Percentiles rank a stretch among this genome's conserved stretches.
Conservation (phyloP, 2,888 invertebrate genomes). For the Caenorhabditis sulstoni region DNA sequence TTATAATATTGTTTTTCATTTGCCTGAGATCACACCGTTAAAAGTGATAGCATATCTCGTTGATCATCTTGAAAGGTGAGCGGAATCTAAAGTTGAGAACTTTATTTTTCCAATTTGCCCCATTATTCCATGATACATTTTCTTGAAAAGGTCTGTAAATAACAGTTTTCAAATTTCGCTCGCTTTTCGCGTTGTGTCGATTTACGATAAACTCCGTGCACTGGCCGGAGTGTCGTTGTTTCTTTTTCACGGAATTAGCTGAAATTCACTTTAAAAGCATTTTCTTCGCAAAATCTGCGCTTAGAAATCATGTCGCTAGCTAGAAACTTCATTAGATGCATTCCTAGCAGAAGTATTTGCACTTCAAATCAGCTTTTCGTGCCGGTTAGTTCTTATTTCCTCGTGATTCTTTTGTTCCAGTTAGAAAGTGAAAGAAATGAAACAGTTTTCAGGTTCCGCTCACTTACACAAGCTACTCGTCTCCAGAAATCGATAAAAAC, state of each 20-base stretch:
- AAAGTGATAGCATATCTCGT: no score
- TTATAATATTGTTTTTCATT: no score
- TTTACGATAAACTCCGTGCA: constrained; percentile 45
- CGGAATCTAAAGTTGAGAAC: no score
- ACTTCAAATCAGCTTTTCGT: no score
- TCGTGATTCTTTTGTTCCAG: no score
- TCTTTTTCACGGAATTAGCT: constrained; percentile 3
- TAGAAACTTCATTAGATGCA: background rate
- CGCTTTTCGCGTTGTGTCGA: constrained; percentile 17
- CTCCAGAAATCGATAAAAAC: constrained; percentile 35
- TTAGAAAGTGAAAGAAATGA: background rate
- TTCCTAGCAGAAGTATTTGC: background rate
- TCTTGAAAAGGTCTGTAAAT: no score
- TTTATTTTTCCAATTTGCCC: no score
- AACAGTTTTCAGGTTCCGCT: constrained; percentile 47
- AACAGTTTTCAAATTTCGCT: constrained; percentile 21
- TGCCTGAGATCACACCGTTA: no score
- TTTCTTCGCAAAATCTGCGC: background rate
- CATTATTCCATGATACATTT: no score
- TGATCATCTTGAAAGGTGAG: no score
- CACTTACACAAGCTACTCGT: constrained; percentile 40
- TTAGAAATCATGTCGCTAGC: constrained; percentile 24
- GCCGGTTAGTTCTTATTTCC: no score
- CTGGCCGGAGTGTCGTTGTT: constrained; percentile 22
- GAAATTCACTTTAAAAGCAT: background rate